Evolutionary conservation across 1,140 invertebrate species (phyloP).

Genomic region (Palaemon carinicauda): DNA sequence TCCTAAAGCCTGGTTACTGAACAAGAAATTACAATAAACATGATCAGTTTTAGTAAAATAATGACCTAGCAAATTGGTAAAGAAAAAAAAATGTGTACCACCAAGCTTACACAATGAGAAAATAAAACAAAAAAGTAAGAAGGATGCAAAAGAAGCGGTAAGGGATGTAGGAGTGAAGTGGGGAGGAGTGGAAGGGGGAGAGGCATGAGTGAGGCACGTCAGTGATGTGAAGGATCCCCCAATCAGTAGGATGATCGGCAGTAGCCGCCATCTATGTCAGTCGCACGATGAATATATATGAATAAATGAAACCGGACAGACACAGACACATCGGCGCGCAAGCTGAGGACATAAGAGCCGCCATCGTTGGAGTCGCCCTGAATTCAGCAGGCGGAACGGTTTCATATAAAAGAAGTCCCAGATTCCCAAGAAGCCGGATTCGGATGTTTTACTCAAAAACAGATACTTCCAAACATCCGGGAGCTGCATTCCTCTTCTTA

Average conservation of each 20-base stretch:
- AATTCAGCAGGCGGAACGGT: neutral
- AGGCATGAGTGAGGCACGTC: neutral
- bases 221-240: neutral
- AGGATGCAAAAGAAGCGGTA: neutral
- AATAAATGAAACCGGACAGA: neutral
- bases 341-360: neutral
- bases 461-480: no score
- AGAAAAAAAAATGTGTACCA: no score
- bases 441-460: no score
- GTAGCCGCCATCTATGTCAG: neutral
- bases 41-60: no score
- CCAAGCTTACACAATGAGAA: no score
- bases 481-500: no score
- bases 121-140: neutral
- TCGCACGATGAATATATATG: neutral
- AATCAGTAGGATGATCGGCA: neutral
- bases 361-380: neutral
- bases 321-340: neutral
- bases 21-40: no score
- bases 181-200: neutral
- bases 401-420: no score
- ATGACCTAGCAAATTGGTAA: no score
- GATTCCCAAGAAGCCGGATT: no score
- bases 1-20: no score
- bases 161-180: neutral